phyloP scores from a whole-genome alignment of 1,140 invertebrate species.

The Meloidogyne hapla region DNA sequence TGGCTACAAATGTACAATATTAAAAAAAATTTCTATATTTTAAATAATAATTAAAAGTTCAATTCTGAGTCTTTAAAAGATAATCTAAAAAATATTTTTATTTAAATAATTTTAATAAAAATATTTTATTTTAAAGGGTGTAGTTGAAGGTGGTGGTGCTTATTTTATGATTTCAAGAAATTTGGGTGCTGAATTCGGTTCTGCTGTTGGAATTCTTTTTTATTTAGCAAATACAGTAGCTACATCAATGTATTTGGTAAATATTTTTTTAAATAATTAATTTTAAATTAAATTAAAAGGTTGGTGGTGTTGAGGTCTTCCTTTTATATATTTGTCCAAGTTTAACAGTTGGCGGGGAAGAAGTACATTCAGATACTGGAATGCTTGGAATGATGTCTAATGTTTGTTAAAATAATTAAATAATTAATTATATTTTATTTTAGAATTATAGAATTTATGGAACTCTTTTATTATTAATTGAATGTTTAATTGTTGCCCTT shows the following conservation, averaged over 20 bases:
- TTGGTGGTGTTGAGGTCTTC: conserved; percentile 95
- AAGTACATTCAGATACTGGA: conserved; percentile 47
- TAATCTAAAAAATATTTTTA: too few species aligned
- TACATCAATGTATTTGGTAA: conserved; percentile 86
- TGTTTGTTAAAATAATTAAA: neutral
- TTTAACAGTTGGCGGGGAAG: conserved; percentile 56
- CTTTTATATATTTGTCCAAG: conserved; percentile 67
- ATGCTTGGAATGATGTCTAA: conserved; percentile 57
- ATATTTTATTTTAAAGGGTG: conserved; percentile 67
- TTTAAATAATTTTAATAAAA: neutral
- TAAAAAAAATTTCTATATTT: neutral
- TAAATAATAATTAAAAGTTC: neutral
- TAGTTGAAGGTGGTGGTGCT: conserved; percentile 83
- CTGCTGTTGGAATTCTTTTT: conserved; percentile 95
- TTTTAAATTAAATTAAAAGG: conserved; percentile 32
- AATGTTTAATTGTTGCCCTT: conserved; percentile 61
- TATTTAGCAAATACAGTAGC: conserved; percentile 96
- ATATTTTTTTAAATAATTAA: conserved; percentile 7
- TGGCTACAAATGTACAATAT: conserved; percentile 89
- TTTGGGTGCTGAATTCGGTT: conserved; percentile 94
- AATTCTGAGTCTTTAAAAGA: too few species aligned
- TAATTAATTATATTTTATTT: neutral
- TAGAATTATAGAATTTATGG: conserved; percentile 63
- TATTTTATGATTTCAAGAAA: conserved; percentile 99
- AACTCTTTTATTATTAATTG: conserved; percentile 55